Percentiles rank a stretch among this genome's conserved stretches.
These are phyloP conservation scores for Piprites chloris DNA, from an alignment of 2,113 vertebrate species.

Conservation along the genomic window DNA sequence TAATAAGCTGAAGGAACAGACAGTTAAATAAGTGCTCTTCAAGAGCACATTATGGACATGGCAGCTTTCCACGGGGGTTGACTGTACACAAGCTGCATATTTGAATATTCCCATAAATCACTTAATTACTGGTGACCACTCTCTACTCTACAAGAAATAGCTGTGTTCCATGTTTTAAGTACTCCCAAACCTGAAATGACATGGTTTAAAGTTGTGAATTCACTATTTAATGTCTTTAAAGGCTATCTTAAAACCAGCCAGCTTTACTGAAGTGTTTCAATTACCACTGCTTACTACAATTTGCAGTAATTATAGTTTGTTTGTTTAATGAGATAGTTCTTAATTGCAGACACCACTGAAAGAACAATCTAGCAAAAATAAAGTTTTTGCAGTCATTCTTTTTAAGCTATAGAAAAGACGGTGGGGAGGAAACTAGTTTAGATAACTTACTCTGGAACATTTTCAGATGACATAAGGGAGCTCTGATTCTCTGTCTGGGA, in stretches of 20 bases:
- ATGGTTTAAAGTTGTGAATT: slow-evolving; percentile 52
- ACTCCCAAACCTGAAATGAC: slow-evolving; percentile 16
- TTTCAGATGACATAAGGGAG: slow-evolving; percentile 26
- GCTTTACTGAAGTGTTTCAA: slow-evolving; percentile 64
- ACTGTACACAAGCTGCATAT: not conserved
- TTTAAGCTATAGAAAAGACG: slow-evolving; percentile 26
- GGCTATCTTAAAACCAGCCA: slow-evolving; percentile 55
- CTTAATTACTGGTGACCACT: slow-evolving; percentile 16
- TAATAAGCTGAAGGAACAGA: not conserved
- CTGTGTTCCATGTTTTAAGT: slow-evolving; percentile 40
- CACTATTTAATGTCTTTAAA: slow-evolving; percentile 47
- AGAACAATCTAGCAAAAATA: slow-evolving; percentile 70
- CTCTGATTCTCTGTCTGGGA: not conserved
- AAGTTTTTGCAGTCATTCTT: slow-evolving; percentile 13
- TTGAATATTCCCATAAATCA: slow-evolving; percentile 45
- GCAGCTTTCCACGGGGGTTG: not conserved
- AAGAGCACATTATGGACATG: not conserved
- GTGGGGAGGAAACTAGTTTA: slow-evolving; percentile 3
- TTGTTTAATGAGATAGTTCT: slow-evolving; percentile 71
- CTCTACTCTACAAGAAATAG: slow-evolving; percentile 31
- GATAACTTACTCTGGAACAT: not conserved
- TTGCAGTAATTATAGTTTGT: slow-evolving; percentile 77
- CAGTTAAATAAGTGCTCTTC: not conserved
- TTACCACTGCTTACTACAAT: slow-evolving; percentile 72
- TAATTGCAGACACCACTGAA: slow-evolving; percentile 76